Conservation (phyloP, 2,797 vertebrate species). For the Rhinichthys osculus region DNA sequence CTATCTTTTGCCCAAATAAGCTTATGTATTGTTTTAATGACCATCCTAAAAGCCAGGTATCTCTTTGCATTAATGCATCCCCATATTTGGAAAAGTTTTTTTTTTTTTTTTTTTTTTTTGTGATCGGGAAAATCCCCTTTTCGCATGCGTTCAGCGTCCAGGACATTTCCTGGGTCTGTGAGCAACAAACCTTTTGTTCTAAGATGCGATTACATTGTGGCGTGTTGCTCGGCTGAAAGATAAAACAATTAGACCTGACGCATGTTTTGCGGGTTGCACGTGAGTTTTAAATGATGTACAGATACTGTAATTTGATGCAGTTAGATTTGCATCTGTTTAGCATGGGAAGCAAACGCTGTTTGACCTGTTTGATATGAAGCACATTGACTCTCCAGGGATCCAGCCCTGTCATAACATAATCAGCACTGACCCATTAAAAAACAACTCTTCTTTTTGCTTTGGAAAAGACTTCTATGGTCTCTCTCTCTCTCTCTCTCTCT, state of each 20-base stretch:
- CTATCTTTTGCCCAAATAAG: neutral
- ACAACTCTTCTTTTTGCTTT: neutral
- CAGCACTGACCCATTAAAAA: conserved; percentile 38
- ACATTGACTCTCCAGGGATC: conserved; percentile 33
- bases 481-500: neutral
- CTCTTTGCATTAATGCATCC: conserved; percentile 8
- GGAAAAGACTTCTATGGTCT: neutral
- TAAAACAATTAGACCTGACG: neutral
- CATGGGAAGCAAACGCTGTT: conserved; percentile 4
- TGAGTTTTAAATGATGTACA: neutral
- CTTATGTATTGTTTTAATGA: conserved; percentile 5
- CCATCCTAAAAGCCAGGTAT: neutral
- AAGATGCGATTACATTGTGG: neutral
- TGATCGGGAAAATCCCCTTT: conserved; percentile 16
- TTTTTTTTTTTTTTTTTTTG: neutral
- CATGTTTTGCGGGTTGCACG: neutral
- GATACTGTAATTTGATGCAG: conserved; percentile 18
- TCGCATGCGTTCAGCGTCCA: neutral
- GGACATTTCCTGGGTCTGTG: neutral
- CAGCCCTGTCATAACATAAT: conserved; percentile 29
- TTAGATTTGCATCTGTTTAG: conserved; percentile 20
- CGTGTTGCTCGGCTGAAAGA: neutral
- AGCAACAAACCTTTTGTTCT: neutral
- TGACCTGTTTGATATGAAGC: conserved; percentile 24
- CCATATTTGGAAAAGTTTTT: conserved; percentile 12